Percentiles rank a stretch among this genome's conserved stretches.
Evolutionary conservation across 2,888 invertebrate genomes (phyloP).

Genomic region (Corythucha ciliata): DNA sequence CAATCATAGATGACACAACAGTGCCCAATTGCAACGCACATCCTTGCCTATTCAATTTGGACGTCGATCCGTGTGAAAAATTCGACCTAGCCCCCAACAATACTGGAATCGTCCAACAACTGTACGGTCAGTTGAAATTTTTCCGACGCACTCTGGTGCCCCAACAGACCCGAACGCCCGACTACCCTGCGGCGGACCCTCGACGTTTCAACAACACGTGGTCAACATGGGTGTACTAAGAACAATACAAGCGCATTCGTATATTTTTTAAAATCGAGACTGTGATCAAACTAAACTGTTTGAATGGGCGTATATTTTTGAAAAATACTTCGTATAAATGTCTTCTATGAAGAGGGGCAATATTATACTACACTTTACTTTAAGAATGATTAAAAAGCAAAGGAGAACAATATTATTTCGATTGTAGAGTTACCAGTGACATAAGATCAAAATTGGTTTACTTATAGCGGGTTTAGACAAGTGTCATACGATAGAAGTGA

Average conservation of each 20-base stretch:
- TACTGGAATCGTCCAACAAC: slow-evolving; percentile 46
- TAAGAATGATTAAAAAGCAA: no score
- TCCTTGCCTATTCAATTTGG: slow-evolving; percentile 62
- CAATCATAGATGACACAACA: slow-evolving; percentile 23
- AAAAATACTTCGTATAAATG: no score
- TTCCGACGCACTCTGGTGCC: slow-evolving; percentile 49
- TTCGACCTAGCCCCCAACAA: slow-evolving; percentile 49
- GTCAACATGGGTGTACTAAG: slow-evolving; percentile 50
- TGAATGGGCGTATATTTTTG: no score
- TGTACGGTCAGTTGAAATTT: slow-evolving; percentile 45
- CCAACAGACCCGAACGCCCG: slow-evolving; percentile 46
- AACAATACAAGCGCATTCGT: not conserved
- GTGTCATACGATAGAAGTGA: no score
- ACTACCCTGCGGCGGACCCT: slow-evolving; percentile 55
- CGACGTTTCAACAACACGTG: slow-evolving; percentile 61
- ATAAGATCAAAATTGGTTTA: no score
- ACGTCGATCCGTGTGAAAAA: slow-evolving; percentile 69
- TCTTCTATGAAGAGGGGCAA: not conserved
- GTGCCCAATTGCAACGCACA: slow-evolving; percentile 48
- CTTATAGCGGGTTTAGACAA: no score
- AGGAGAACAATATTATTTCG: no score
- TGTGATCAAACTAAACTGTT: no score
- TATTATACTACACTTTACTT: no score
- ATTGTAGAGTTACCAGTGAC: no score
- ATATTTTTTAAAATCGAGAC: no score